Base-by-base conservation (phyloP, 2,888 invertebrate genomes). In the Caenorhabditis imperialis region DNA sequence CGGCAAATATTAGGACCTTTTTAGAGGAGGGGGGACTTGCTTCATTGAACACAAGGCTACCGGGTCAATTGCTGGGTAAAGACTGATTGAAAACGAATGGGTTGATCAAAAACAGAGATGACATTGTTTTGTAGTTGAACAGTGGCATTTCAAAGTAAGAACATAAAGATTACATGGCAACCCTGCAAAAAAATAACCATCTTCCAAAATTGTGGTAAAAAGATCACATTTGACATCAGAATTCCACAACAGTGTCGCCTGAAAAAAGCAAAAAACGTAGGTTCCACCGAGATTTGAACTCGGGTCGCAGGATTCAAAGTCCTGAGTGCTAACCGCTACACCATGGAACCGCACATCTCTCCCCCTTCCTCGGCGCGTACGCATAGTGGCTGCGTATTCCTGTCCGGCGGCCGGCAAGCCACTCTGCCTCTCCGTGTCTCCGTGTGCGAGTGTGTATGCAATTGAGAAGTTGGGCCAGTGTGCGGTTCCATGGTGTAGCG, bases 251-350 rank as follows among this genome's bases (percentile, higher is more conserved):
- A n/a, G n/a, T n/a, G n/a, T 40, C 40, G 20, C 3, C 2, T 40
- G 3, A 20, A 20, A 47, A 50, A 50, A 20, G 8, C 25, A 37
- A 63, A 63, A 65, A 55, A 45, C 51, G 50, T 65, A 80, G 81
- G 81, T 81, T 63, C 77, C 81, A 77, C 77, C 81, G 81, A 81
- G 81, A 81, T 79, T 79, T 67, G 81, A 81, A 79, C 81, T 79
- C 77, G 73, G 69, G 77, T 81, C 78, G 77, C 81, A 77, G 81
- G 81, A 79, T 79, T 79, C 77, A 79, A 63, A 81, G 78, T 77
- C 81, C 75, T 77, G 77, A 77, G 78, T 81, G 81, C 78, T 81
- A 81, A 81, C 78, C 81, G 71, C 78, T 81, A 81, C 81, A 81
- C 81, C 81, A 81, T 76, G 76, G 76, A 76, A 76, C 76, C 76